These are phyloP conservation scores for Stegostoma tigrinum DNA, from an alignment of 2,113 vertebrate species.

Conservation along the genomic window DNA sequence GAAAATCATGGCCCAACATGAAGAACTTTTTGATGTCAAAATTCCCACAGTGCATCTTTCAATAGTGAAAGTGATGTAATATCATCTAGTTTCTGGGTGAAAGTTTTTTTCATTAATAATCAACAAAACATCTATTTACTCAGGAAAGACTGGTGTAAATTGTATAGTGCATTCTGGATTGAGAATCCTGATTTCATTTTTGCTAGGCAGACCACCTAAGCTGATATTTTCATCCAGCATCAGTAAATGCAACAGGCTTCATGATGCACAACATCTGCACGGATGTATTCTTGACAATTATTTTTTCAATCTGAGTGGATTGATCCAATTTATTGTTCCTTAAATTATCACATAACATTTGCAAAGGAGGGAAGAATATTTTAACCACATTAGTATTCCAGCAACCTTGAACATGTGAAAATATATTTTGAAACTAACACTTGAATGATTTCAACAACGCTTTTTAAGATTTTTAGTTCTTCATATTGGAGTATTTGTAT, in stretches of 20 bases:
- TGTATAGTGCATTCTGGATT: background rate
- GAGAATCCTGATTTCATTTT: background rate
- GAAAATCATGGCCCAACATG: background rate
- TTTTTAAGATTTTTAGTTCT: background rate
- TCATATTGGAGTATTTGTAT: background rate
- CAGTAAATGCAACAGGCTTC: background rate
- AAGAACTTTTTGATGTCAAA: background rate
- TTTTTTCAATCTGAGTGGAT: background rate
- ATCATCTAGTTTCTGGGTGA: background rate
- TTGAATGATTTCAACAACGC: background rate
- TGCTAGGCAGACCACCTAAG: background rate
- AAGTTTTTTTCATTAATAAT: background rate
- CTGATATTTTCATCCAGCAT: background rate
- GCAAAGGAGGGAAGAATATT: background rate
- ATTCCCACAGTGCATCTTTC: background rate
- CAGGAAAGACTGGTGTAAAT: background rate
- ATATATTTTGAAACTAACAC: background rate
- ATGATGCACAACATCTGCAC: background rate
- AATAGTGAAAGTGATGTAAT: background rate
- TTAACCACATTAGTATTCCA: background rate
- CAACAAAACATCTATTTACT: background rate
- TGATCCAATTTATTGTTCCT: background rate
- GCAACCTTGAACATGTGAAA: background rate
- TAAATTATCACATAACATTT: background rate
- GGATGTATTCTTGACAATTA: background rate